Evolutionary conservation across 2,797 vertebrate species (phyloP).

Genomic region (Heterohyrax brucei): DNA sequence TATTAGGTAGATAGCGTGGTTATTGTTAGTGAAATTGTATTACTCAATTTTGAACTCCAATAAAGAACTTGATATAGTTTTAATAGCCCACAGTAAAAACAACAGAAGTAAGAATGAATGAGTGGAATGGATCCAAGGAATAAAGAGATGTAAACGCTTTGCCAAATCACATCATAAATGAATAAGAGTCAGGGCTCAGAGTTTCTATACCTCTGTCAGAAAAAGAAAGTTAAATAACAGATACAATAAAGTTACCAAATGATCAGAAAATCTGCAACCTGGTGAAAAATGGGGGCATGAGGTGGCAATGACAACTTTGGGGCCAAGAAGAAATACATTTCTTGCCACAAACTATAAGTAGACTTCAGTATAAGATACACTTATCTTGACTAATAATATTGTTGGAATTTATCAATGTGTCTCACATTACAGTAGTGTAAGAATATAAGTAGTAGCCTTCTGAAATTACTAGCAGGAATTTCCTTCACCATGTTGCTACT

Average conservation of each 20-base stretch:
- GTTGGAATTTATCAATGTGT: neutral
- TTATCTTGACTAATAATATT: neutral
- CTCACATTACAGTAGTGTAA: neutral
- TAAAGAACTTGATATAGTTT: conserved; percentile 48
- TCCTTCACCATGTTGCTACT: neutral
- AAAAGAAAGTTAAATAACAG: conserved; percentile 38
- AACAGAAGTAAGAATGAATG: conserved; percentile 31
- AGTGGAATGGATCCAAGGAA: conserved; percentile 36
- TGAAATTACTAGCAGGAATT: neutral
- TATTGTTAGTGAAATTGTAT: neutral
- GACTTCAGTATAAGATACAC: conserved; percentile 3
- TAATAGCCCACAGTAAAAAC: conserved; percentile 53
- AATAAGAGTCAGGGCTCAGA: neutral
- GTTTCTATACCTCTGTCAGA: conserved; percentile 4
- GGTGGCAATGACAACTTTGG: neutral
- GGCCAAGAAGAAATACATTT: neutral
- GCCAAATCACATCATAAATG: conserved; percentile 39
- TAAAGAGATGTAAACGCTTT: conserved; percentile 41
- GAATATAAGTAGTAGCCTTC: neutral
- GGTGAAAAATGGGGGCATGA: neutral
- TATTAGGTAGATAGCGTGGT: neutral
- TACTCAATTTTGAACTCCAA: conserved; percentile 29
- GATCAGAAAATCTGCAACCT: neutral
- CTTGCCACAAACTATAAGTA: neutral
- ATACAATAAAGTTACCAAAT: neutral